Evolutionary conservation across 2,888 invertebrate genomes (phyloP).

Genomic region (Apomyelois bistriatella): DNA sequence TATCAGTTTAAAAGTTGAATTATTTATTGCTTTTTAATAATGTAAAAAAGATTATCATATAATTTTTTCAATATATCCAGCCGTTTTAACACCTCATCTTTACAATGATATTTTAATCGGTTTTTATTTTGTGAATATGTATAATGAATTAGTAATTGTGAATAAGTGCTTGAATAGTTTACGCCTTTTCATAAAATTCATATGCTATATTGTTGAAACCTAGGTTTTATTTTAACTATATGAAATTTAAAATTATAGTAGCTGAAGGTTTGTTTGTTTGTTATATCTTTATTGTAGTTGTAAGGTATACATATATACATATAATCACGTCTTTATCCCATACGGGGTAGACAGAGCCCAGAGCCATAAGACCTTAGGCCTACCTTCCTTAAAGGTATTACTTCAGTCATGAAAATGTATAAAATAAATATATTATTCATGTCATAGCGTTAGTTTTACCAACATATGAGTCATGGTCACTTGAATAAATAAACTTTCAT

Average conservation of each 20-base stretch:
- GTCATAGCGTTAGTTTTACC: too few species aligned
- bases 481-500: too few species aligned
- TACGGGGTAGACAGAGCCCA: too few species aligned
- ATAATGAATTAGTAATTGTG: conserved; percentile 21
- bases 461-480: too few species aligned
- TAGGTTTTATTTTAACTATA: neutral
- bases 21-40: neutral
- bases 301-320: too few species aligned
- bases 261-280: too few species aligned
- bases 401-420: too few species aligned
- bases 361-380: too few species aligned
- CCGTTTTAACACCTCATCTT: conserved; percentile 44
- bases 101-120: conserved; percentile 50
- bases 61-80: conserved; percentile 30
- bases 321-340: too few species aligned
- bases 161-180: neutral
- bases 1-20: neutral
- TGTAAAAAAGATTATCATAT: neutral
- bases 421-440: too few species aligned
- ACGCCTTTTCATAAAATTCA: neutral
- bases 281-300: too few species aligned
- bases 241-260: neutral
- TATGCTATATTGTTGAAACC: neutral
- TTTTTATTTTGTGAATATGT: conserved; percentile 25
- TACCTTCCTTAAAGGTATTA: too few species aligned